phyloP scores from a whole-genome alignment of 2,113 vertebrate genomes.

The Mesitornis unicolor region DNA sequence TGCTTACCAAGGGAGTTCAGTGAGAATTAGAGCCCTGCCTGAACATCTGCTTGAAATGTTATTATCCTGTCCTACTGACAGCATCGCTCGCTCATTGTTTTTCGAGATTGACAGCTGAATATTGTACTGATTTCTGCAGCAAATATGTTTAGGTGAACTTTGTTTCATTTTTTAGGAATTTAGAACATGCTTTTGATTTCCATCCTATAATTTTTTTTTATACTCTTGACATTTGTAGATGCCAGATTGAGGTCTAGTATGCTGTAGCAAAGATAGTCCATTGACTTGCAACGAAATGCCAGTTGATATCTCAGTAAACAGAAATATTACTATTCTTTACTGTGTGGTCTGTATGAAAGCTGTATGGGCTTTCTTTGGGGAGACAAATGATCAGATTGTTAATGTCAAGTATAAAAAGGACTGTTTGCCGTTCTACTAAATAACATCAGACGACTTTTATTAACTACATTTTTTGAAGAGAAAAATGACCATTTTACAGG shows the following conservation, averaged over 20 bases:
- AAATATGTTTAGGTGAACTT: constrained; percentile 79
- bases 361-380: constrained; percentile 79
- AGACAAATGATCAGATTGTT: constrained; percentile 88
- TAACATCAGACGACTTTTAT: constrained; percentile 66
- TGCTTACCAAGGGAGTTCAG: constrained; percentile 81
- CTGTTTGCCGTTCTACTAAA: constrained; percentile 70
- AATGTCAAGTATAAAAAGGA: constrained; percentile 86
- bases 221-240: constrained; percentile 90
- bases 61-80: constrained; percentile 79
- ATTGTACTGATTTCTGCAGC: constrained; percentile 75
- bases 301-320: constrained; percentile 92
- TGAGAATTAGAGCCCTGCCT: constrained; percentile 78
- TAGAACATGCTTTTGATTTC: constrained; percentile 73
- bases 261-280: constrained; percentile 81
- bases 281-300: constrained; percentile 84
- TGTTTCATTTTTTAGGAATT: constrained; percentile 69
- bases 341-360: constrained; percentile 81
- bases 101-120: constrained; percentile 81
- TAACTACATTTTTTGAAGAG: constrained; percentile 29
- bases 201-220: constrained; percentile 57
- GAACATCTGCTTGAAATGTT: constrained; percentile 84
- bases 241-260: constrained; percentile 86
- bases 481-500: constrained; percentile 1
- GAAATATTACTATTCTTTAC: constrained; percentile 89
- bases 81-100: constrained; percentile 72